Evolutionary conservation across 2,113 vertebrate species (phyloP).

Genomic region (Felis chaus): DNA sequence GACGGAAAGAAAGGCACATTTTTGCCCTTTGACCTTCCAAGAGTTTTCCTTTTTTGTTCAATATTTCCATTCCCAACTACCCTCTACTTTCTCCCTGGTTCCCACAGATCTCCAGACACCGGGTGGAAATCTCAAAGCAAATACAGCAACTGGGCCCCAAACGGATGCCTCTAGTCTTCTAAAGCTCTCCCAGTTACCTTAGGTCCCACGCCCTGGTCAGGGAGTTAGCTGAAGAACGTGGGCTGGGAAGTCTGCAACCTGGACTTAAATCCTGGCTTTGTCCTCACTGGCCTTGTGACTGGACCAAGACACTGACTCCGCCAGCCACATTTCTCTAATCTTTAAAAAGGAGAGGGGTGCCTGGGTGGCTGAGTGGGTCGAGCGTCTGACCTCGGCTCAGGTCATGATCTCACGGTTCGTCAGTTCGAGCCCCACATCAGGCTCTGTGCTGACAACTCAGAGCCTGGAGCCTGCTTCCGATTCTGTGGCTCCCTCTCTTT

Average conservation of each 20-base stretch:
- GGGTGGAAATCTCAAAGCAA: not conserved
- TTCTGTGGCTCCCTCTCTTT: too few species aligned
- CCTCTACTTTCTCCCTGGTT: not conserved
- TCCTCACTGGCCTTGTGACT: not conserved
- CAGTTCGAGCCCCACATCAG: too few species aligned
- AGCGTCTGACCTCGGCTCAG: too few species aligned
- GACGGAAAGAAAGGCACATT: not conserved
- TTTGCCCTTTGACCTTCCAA: not conserved
- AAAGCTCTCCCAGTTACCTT: not conserved
- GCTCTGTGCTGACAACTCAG: too few species aligned
- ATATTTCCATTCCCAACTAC: not conserved
- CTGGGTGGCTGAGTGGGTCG: too few species aligned
- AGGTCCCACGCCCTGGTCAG: not conserved
- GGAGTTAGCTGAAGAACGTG: not conserved
- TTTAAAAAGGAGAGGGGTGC: not conserved
- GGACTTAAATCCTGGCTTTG: not conserved
- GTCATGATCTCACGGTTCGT: too few species aligned
- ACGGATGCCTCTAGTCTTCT: accelerated
- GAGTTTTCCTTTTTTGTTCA: not conserved
- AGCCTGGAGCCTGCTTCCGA: too few species aligned
- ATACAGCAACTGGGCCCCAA: accelerated
- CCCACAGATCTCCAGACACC: not conserved
- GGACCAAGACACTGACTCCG: not conserved
- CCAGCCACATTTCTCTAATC: not conserved
- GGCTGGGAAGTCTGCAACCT: not conserved